Base-by-base conservation (phyloP, 2,888 invertebrate genomes). In the Halocaridina rubra region DNA sequence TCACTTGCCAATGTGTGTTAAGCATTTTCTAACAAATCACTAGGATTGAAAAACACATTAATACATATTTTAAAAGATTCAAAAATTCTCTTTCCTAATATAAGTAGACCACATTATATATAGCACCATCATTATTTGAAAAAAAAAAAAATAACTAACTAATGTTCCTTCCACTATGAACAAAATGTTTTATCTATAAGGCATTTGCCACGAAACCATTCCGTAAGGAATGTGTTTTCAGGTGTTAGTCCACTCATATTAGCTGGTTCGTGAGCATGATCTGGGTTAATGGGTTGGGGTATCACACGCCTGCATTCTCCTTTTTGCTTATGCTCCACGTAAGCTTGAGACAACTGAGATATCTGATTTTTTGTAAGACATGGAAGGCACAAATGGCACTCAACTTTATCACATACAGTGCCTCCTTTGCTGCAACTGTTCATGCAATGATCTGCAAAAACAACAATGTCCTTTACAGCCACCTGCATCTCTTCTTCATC, bases 121-220 rank as follows among this genome's bases (percentile, higher is more conserved):
- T 19, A 22, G 16, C 19, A 24, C 33, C 19, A 30, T 32, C 4
- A 32, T 19, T 22, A 32, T 29, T 27, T 29, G 13, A 22, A 13
- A 53, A n/a, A 16, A 2, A 16, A 24, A n/a, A 32, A 16, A 16
- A 16, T 29, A 8, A 16, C 64, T 30, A 24, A n/a, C 30, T 10
- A n/a, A 27, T 24, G 32, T 16, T 13, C 8, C 24, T 3, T 19
- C 7, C 13, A 10, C 39, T 46, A 79, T 7, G 69, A 89, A 79
- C 98, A 98, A 96, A 97, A 98, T 33, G 94, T 93, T 3, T 91
- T 89, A 90, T 98, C 97, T 86, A 93, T 91, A 88, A 94, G 92
- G 90, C 98, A 98, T 92, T 98, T 98, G 74, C 95, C 96, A 91
- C 95, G 93, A 91, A 95, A 97, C 98, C 98, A 98, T 86, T 94